Evolutionary conservation across 2,113 vertebrate genomes (phyloP), one percentile per base, ranked within the genome.

Genomic region (Gymnorhina tibicen): DNA sequence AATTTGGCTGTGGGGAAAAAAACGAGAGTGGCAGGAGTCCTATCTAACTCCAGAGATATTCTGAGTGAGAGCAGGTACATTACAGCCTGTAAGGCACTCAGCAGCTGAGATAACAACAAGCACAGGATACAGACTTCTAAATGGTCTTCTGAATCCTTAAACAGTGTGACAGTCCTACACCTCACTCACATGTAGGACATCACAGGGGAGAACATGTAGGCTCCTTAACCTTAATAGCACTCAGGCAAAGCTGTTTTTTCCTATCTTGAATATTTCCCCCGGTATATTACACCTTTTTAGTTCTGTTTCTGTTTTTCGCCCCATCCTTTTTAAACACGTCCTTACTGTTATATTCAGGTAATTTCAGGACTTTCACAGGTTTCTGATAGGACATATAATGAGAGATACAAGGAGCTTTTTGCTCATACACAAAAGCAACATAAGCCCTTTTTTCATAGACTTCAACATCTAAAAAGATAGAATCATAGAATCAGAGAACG

Each of bases 231-330:
- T 63, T 80, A 63, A 39, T 13, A 17, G 11, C 30, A 66, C 11
- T n/a, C 46, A 41, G 44, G 13, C 19, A 86, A 80, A 79, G 8
- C 70, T 50, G 4, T 30, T 62, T 81, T 78, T 64, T 64, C 49
- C 82, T 50, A 4, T 24, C 68, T 53, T 32, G 5, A 73, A 27
- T 56, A 22, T 88, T 93, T 82, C 10, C 5, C 21, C 15, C 21
- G 13, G 14, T 63, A 23, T 59, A 21, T 33, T 23, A 33, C 0
- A 1, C 5, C 7, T 21, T 69, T 33, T 28, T 52, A 0, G 0
- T 62, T 69, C 20, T 39, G 37, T 37, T 78, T 46, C 22, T 46
- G 35, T 49, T 15, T 21, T 8, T 8, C 12, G 4, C 12, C 3
- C 2, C 6, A 11, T 73, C 27, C 16, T 47, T 89, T 93, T 91